Evolutionary conservation across 1,140 invertebrate species (phyloP).

Genomic region (Magallana gigas): DNA sequence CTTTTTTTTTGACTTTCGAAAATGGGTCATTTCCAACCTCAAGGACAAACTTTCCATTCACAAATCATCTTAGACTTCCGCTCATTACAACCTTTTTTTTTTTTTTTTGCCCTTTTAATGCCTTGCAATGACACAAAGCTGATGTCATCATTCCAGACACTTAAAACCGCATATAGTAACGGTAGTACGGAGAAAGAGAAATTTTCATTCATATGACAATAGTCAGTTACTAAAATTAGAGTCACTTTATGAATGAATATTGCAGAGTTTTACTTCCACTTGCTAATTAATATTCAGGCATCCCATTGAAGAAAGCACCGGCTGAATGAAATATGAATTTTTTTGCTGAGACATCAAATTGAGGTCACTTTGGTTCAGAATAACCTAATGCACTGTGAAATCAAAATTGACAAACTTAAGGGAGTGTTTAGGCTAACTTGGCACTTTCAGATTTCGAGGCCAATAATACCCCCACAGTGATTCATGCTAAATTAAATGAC

Average conservation of each 20-base stretch:
- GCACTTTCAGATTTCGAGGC: conserved; percentile 6
- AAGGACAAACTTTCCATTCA: conserved; percentile 27
- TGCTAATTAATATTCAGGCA: conserved; percentile 31
- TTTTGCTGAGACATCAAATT: conserved; percentile 3
- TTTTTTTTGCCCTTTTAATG: background rate
- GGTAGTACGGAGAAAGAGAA: background rate
- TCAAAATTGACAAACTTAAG: background rate
- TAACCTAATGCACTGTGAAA: background rate
- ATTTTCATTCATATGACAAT: conserved; percentile 13
- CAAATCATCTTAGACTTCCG: background rate
- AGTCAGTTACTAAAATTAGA: conserved; percentile 23
- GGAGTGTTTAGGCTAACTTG: background rate
- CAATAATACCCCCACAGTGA: background rate
- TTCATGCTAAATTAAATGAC: conserved; percentile 9
- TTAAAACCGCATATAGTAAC: background rate
- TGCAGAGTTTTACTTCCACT: conserved; percentile 1
- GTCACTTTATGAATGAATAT: conserved; percentile 1
- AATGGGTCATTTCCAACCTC: conserved; percentile 15
- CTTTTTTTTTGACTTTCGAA: conserved; percentile 7
- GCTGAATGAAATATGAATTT: conserved; percentile 13
- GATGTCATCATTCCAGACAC: conserved; percentile 15
- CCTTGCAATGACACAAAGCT: background rate
- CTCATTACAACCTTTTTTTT: background rate
- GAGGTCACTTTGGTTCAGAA: background rate
- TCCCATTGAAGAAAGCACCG: background rate